Base-by-base conservation (phyloP, 2,113 vertebrate species). In the Cephalophus harveyi region DNA sequence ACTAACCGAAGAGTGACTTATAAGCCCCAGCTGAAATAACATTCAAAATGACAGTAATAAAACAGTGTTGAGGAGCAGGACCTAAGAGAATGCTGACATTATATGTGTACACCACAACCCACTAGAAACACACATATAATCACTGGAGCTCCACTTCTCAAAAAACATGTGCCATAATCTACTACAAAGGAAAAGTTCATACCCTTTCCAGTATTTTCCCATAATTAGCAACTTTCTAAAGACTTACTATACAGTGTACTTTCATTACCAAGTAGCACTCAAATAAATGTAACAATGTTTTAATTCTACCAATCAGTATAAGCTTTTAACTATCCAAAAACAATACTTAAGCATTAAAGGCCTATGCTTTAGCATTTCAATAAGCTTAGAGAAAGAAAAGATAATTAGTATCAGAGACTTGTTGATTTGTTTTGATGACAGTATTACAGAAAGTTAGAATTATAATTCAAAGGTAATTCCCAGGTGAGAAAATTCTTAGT, bases 311-410 rank as follows among this genome's bases (percentile, higher is more conserved):
- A 95, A 94, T 89, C 86, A 84, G 55, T 62, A 6, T 94, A 93
- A 98, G 97, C 95, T 92, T 97, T 95, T 95, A 98, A 97, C 48
- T 55, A 93, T 62, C 71, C 60, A 76, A 95, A 96, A 97, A 71
- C 79, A 97, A 64, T 91, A 89, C 62, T 92, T 97, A 96, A 1
- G 67, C 30, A 74, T 93, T 96, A 97, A 96, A 84, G 55, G 89
- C 89, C 74, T 89, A 94, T 48, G 55, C 60, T 94, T 85, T 78
- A 78, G 67, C 88, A 79, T 96, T 96, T 95, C 97, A 95, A 97
- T 85, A 94, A 86, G 95, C 94, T 97, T 95, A 97, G 74, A 76
- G 83, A 97, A 94, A 93, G 94, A 94, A 97, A 89, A 95, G 94
- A 92, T 94, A 97, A 97, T 96, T 97, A 97, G 97, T 74, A 93